A percentile compares a stretch with the other conserved stretches of the same genome.
Conservation (phyloP, 2,888 invertebrate species). For the Aphodius granarius region DNA sequence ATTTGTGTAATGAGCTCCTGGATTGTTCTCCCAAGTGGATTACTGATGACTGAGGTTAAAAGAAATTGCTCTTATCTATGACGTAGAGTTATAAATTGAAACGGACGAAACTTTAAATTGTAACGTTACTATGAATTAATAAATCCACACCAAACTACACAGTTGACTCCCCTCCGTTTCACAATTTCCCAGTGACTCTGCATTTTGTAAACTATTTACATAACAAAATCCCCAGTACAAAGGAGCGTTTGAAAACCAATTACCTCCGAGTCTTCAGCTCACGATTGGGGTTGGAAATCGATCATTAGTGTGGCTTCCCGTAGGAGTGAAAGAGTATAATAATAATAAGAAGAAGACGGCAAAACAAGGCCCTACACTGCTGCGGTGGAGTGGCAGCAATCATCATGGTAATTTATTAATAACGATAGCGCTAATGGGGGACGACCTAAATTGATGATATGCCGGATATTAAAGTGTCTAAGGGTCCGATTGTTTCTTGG, state of each 20-base stretch:
- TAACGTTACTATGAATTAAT: no score
- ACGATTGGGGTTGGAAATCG: not conserved
- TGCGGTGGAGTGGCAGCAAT: not conserved
- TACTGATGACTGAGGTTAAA: not conserved
- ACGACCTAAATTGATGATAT: constrained; percentile 47
- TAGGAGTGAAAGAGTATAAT: not conserved
- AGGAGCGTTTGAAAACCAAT: constrained; percentile 8
- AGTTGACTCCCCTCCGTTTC: not conserved
- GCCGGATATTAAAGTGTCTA: constrained; percentile 48
- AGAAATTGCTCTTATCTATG: no score
- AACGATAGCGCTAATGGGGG: constrained; percentile 9
- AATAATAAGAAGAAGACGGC: not conserved
- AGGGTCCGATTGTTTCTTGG: constrained; percentile 8
- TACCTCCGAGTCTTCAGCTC: not conserved
- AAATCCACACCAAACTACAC: no score
- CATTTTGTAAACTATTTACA: constrained; percentile 1
- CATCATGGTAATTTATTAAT: constrained; percentile 9
- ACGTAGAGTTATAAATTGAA: no score
- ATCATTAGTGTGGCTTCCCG: not conserved
- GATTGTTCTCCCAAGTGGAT: not conserved
- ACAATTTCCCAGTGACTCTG: not conserved
- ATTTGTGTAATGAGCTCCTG: constrained; percentile 12
- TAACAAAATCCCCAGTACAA: constrained; percentile 3
- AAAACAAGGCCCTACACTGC: not conserved
- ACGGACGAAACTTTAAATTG: no score